phyloP scores from a whole-genome alignment of 2,113 vertebrate species.

The Aldabrachelys gigantea region DNA sequence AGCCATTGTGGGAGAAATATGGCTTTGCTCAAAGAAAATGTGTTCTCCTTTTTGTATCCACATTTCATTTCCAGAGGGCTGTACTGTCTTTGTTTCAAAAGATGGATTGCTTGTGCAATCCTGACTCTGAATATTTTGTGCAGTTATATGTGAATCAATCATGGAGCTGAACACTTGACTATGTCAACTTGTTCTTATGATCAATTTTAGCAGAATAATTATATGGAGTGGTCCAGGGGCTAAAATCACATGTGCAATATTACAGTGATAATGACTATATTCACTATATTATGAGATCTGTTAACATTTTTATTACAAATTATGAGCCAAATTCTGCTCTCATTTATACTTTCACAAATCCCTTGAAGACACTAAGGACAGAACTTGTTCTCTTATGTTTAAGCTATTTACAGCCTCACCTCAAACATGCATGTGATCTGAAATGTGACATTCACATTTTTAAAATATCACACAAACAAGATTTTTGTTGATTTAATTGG shows the following conservation, averaged over 20 bases:
- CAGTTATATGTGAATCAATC: neutral
- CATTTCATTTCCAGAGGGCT: neutral
- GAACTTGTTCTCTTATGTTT: neutral
- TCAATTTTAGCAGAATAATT: neutral
- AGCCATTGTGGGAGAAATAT: neutral
- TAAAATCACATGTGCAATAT: neutral
- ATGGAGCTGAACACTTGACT: neutral
- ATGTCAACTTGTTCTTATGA: neutral
- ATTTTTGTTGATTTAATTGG: neutral
- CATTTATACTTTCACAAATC: neutral
- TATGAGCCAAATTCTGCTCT: neutral
- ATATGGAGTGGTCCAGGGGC: neutral
- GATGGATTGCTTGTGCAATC: neutral
- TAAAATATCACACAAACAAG: neutral
- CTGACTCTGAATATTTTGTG: neutral
- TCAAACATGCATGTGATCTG: neutral
- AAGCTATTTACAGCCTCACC: neutral
- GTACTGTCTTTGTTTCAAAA: neutral
- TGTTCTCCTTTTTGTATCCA: neutral
- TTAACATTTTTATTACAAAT: neutral
- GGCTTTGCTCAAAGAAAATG: neutral
- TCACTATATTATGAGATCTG: neutral
- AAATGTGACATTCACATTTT: neutral
- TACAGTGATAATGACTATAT: neutral
- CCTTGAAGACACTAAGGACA: neutral